A percentile compares a stretch with the other conserved stretches of the same genome.
Conservation (phyloP, 2,797 vertebrate genomes). For the Chelmon rostratus region DNA sequence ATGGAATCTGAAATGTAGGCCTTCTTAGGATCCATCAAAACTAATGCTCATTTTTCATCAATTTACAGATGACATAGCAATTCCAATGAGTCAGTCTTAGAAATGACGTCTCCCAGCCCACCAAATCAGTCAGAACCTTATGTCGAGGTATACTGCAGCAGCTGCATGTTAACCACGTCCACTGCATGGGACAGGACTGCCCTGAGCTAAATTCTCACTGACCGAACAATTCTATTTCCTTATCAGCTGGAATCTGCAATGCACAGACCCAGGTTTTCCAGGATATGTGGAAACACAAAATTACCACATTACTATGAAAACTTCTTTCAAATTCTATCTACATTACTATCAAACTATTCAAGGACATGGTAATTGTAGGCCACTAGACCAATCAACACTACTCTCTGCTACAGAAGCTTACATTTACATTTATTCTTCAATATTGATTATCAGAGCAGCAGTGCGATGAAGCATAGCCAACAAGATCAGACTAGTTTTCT, state of each 20-base stretch:
- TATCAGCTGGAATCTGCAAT: neutral
- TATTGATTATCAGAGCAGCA: neutral
- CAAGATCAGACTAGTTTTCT: slow-evolving; percentile 24
- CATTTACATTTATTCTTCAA: neutral
- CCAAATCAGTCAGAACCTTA: neutral
- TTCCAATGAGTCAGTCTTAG: neutral
- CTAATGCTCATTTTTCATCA: neutral
- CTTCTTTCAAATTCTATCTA: too few relatives aligned
- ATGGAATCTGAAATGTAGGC: neutral
- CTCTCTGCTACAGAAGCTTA: neutral
- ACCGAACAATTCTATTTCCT: neutral
- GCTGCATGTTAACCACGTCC: too few relatives aligned
- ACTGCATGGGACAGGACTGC: neutral
- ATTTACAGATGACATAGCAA: neutral
- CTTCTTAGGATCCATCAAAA: neutral
- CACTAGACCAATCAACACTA: neutral
- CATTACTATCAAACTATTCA: neutral
- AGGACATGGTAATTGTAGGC: neutral
- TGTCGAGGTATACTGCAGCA: neutral
- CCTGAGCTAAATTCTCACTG: neutral
- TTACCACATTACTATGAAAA: too few relatives aligned
- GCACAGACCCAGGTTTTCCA: neutral
- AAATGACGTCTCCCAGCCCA: too few relatives aligned
- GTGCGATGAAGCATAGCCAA: neutral
- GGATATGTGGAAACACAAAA: neutral